phyloP scores from a whole-genome alignment of 2,797 vertebrate species.

The Enteromius anoplus region DNA sequence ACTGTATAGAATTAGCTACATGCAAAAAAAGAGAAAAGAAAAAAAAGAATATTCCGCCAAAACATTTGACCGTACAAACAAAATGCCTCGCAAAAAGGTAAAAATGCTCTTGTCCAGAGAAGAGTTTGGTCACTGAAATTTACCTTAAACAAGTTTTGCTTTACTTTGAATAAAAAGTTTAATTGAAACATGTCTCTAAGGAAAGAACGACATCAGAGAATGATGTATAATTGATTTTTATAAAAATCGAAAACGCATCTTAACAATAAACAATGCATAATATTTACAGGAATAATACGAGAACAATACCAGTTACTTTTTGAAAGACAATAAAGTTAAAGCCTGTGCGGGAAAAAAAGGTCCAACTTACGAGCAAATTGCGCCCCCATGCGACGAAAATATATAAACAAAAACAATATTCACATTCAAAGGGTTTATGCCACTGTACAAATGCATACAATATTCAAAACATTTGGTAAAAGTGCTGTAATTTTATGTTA shows the following conservation, averaged over 20 bases:
- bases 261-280: neutral
- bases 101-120: neutral
- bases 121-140: neutral
- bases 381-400: slow-evolving; percentile 46
- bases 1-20: neutral
- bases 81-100: neutral
- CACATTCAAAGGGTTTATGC: neutral
- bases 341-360: neutral
- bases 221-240: neutral
- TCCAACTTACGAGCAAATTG: neutral
- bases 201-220: neutral
- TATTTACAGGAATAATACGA: neutral
- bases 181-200: neutral
- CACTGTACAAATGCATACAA: neutral
- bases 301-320: neutral
- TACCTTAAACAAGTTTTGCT: neutral
- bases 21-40: neutral
- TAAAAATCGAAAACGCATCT: neutral
- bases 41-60: neutral
- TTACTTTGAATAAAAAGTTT: neutral
- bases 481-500: neutral
- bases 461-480: neutral
- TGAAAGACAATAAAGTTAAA: neutral
- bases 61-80: neutral
- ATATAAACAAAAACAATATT: neutral